phyloP scores from a whole-genome alignment of 2,797 vertebrate genomes.

The Neosilurus hyrtlii region DNA sequence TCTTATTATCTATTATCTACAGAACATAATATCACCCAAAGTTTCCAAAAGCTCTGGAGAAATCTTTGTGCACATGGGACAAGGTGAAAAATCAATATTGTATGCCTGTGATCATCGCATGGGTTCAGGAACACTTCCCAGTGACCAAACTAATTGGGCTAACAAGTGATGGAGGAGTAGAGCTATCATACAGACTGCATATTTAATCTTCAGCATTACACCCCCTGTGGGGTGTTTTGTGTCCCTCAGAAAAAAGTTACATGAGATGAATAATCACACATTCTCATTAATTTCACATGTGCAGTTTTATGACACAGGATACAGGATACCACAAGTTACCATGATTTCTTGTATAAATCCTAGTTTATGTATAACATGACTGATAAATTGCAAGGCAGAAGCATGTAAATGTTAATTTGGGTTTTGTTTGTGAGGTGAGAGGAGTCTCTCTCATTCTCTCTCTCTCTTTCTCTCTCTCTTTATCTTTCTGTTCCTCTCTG shows the following conservation, averaged over 20 bases:
- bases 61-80: no score
- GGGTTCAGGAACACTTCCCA: no score
- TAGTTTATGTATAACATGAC: background rate
- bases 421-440: background rate
- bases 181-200: background rate
- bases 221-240: background rate
- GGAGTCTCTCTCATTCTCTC: background rate
- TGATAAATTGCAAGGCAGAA: background rate
- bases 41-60: no score
- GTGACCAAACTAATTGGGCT: background rate
- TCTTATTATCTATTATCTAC: no score
- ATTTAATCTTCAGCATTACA: background rate
- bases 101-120: no score
- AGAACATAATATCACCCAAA: no score
- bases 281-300: background rate
- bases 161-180: background rate
- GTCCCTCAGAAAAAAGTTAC: background rate
- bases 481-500: background rate
- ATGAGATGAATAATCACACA: background rate
- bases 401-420: background rate
- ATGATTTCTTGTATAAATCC: background rate
- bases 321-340: no score
- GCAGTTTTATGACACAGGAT: background rate
- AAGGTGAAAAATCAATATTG: no score
- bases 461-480: background rate